Evolutionary conservation across 2,113 vertebrate genomes (phyloP).

Genomic region (Misgurnus mizolepis): DNA sequence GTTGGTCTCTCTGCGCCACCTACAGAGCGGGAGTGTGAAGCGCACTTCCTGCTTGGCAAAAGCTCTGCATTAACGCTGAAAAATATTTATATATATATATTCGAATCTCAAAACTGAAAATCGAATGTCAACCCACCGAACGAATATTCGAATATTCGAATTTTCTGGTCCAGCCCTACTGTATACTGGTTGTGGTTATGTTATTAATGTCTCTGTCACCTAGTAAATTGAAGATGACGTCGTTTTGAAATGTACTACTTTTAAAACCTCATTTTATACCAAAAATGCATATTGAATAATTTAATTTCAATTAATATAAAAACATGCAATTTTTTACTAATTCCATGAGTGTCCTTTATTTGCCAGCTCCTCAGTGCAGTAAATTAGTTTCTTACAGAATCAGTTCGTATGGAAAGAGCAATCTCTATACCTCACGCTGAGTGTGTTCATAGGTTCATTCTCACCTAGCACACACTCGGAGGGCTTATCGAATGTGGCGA

Average conservation of each 20-base stretch:
- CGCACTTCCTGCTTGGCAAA: too few species aligned
- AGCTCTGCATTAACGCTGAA: too few species aligned
- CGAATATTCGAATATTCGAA: too few species aligned
- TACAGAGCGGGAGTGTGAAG: too few species aligned
- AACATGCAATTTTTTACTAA: neutral
- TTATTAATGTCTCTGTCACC: too few species aligned
- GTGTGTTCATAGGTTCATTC: conserved; percentile 40
- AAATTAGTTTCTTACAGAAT: conserved; percentile 30
- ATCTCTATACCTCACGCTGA: conserved; percentile 24
- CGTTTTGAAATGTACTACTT: neutral
- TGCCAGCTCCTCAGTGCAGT: conserved; percentile 30
- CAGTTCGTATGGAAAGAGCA: conserved; percentile 12
- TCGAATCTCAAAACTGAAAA: too few species aligned
- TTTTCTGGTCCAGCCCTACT: too few species aligned
- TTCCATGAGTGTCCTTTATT: conserved; percentile 7
- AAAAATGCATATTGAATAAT: neutral
- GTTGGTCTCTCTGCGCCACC: too few species aligned
- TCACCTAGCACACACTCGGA: conserved; percentile 11
- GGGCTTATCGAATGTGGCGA: conserved; percentile 22
- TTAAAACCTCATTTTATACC: neutral
- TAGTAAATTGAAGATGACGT: neutral
- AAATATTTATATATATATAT: too few species aligned
- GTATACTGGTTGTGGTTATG: too few species aligned
- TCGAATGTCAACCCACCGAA: too few species aligned
- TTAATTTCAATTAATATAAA: conserved; percentile 7